phyloP scores from a whole-genome alignment of 2,113 vertebrate genomes.

The Danionella cerebrum region DNA sequence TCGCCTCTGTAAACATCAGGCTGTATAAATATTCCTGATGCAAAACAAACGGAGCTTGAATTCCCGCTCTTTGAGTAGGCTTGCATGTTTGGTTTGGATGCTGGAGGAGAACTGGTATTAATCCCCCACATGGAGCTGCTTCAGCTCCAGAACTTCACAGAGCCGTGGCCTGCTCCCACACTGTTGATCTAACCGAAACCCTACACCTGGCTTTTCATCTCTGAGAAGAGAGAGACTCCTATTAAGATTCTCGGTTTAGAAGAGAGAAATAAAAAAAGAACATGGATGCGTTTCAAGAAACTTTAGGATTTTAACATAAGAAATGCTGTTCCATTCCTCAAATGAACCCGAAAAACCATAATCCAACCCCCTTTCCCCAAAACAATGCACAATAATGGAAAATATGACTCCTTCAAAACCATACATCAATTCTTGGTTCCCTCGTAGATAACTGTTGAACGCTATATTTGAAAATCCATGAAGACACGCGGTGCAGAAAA shows the following conservation, averaged over 20 bases:
- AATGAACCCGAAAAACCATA: too few relatives aligned
- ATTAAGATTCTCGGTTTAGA: constrained; percentile 14
- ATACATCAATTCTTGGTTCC: too few relatives aligned
- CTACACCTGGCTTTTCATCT: constrained; percentile 34
- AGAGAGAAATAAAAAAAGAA: constrained; percentile 24
- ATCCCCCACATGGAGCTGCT: constrained; percentile 35
- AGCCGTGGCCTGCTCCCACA: constrained; percentile 3
- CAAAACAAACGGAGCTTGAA: constrained; percentile 25
- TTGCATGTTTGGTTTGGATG: constrained; percentile 46
- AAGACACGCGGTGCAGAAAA: too few relatives aligned
- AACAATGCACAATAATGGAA: too few relatives aligned
- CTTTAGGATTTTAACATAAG: too few relatives aligned
- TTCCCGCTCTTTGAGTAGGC: constrained; percentile 30
- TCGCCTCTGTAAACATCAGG: constrained; percentile 6
- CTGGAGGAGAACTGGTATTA: constrained; percentile 26
- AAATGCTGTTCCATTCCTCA: too few relatives aligned
- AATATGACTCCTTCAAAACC: too few relatives aligned
- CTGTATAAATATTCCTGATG: constrained; percentile 30
- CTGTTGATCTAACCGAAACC: constrained; percentile 37
- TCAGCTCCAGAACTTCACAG: constrained; percentile 36
- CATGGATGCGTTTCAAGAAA: background rate
- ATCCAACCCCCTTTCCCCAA: too few relatives aligned
- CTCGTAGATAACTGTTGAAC: too few relatives aligned
- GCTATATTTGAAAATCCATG: too few relatives aligned
- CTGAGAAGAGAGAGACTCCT: constrained; percentile 23